Evolutionary conservation across 53 echinoderm and acorn worm species (phyloP).

Genomic region (Holothuria leucospilota): DNA sequence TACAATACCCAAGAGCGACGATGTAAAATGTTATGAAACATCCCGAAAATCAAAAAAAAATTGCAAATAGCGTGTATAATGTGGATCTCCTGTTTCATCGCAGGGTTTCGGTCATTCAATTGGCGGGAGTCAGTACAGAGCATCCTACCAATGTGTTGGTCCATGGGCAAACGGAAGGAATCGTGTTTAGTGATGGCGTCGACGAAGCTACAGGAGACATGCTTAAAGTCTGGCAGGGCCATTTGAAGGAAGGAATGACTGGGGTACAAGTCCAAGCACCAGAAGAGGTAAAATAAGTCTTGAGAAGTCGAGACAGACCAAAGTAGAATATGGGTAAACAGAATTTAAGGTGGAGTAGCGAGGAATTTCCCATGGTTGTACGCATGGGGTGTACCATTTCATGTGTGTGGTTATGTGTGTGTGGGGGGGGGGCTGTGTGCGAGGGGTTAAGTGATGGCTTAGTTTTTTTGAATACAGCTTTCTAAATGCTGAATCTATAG

Average conservation of each 20-base stretch:
- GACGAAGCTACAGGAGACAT: slow-evolving; percentile 1
- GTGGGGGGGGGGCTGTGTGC: no score
- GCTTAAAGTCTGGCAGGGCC: background rate
- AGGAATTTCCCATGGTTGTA: no score
- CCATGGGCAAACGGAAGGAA: background rate
- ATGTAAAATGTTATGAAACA: no score
- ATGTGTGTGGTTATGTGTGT: no score
- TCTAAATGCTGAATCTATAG: no score
- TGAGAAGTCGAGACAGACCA: no score
- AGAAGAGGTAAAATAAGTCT: background rate
- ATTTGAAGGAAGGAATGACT: background rate
- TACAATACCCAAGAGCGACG: no score
- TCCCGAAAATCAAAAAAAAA: background rate
- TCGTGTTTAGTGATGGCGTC: background rate
- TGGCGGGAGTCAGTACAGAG: background rate
- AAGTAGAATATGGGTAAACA: no score
- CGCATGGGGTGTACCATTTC: no score
- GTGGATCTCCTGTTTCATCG: background rate
- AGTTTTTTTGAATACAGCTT: no score
- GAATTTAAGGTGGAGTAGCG: no score
- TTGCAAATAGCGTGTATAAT: background rate
- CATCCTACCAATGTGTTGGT: background rate
- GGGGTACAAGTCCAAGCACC: background rate
- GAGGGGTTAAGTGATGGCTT: no score
- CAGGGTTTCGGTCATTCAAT: slow-evolving; percentile 22